Conservation (phyloP, 2,888 invertebrate genomes). For the Mesorhabditis spiculigera region DNA sequence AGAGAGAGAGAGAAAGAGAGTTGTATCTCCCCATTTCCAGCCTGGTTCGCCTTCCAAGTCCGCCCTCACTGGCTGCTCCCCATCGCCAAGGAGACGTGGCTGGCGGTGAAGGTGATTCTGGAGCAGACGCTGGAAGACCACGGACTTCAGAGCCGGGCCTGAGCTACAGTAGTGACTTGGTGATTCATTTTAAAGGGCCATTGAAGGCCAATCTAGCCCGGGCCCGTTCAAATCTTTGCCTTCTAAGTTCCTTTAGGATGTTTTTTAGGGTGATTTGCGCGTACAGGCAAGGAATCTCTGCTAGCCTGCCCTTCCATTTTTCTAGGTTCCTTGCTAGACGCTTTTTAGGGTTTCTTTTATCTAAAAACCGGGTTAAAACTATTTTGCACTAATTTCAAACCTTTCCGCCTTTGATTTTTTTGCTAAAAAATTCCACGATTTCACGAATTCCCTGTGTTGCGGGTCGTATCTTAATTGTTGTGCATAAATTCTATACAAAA, state of each 20-base stretch:
- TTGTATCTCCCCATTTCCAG: slow-evolving; percentile 29
- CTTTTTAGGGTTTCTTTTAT: not conserved
- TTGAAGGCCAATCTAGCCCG: too few relatives aligned
- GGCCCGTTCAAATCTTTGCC: not conserved
- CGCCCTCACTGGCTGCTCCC: slow-evolving; percentile 52
- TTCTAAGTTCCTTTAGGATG: not conserved
- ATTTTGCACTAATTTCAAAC: not conserved
- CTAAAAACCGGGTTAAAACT: not conserved
- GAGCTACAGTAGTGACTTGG: not conserved
- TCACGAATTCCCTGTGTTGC: not conserved
- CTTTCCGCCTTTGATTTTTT: not conserved
- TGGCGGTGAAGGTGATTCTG: slow-evolving; percentile 29
- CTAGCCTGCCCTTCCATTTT: not conserved
- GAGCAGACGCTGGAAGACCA: not conserved
- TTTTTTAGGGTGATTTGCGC: too few relatives aligned
- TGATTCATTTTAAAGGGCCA: not conserved
- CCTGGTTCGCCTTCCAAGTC: slow-evolving; percentile 58
- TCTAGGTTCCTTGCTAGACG: too few relatives aligned
- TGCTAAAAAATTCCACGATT: not conserved
- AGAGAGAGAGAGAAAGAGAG: not conserved
- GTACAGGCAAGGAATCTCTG: not conserved
- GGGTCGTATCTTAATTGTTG: too few relatives aligned
- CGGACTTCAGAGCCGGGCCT: too few relatives aligned
- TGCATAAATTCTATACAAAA: too few relatives aligned
- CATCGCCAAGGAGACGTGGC: slow-evolving; percentile 44